Conservation (phyloP, 2,888 invertebrate genomes). For the Formica aserva region DNA sequence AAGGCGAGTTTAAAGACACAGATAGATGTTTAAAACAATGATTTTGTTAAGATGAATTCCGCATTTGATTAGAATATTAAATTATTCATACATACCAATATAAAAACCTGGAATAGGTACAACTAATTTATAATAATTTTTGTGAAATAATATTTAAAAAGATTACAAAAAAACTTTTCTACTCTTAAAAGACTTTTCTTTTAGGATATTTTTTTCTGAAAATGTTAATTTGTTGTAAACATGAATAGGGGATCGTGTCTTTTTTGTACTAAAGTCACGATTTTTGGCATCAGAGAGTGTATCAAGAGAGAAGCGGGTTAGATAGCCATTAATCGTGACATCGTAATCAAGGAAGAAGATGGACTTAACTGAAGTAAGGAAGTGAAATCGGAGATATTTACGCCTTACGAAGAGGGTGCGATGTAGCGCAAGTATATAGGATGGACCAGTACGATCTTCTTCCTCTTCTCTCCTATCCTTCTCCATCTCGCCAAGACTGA, state of each 20-base stretch:
- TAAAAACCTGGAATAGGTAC: background rate
- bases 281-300: background rate
- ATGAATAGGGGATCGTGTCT: background rate
- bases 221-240: background rate
- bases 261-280: background rate
- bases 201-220: background rate
- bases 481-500: conserved; percentile 70
- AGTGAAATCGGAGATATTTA: conserved; percentile 66
- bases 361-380: conserved; percentile 19
- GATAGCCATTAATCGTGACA: conserved; percentile 39
- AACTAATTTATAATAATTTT: background rate
- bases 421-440: conserved; percentile 7
- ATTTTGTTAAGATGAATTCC: background rate
- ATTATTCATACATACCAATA: background rate
- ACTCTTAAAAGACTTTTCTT: background rate
- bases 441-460: conserved; percentile 46
- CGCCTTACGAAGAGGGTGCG: conserved; percentile 47
- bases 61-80: background rate
- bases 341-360: conserved; percentile 64
- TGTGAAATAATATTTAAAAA: background rate
- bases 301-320: background rate
- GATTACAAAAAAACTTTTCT: background rate
- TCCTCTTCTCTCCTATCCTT: conserved; percentile 4
- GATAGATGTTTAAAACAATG: conserved; percentile 22
- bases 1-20: background rate